phyloP scores from a whole-genome alignment of 2,888 invertebrate species.

The Caenorhabditis macrosperma region DNA sequence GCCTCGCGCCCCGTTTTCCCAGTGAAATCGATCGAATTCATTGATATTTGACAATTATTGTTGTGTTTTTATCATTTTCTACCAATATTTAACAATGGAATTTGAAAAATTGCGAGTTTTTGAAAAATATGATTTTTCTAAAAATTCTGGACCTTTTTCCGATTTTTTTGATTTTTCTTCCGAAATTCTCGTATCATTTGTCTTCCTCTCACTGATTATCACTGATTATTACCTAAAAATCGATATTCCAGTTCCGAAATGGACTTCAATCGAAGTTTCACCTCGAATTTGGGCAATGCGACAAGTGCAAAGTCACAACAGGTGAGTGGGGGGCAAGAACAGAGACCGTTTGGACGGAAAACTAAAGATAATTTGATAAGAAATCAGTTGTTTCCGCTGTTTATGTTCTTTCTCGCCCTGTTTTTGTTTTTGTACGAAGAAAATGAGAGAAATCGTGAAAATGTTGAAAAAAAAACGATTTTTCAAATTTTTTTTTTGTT shows the following conservation, averaged over 20 bases:
- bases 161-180: too few species aligned
- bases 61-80: too few species aligned
- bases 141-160: too few species aligned
- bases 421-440: background rate
- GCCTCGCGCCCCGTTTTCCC: background rate
- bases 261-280: conserved; percentile 60
- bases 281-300: conserved; percentile 48
- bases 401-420: background rate
- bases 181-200: background rate
- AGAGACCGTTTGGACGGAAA: background rate
- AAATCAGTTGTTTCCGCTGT: conserved; percentile 6
- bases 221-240: background rate
- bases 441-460: too few species aligned
- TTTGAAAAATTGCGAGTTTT: background rate
- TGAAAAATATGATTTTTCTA: too few species aligned
- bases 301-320: conserved; percentile 46
- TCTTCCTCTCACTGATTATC: background rate
- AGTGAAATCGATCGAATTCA: background rate
- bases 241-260: conserved; percentile 22
- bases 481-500: background rate
- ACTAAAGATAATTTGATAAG: conserved; percentile 48
- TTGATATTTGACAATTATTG: background rate
- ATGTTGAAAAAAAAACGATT: background rate
- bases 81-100: too few species aligned
- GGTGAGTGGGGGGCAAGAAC: conserved; percentile 26